These are phyloP conservation scores for Hydrolagus colliei DNA, from an alignment of 2,797 vertebrate genomes.

Conservation along the genomic window DNA sequence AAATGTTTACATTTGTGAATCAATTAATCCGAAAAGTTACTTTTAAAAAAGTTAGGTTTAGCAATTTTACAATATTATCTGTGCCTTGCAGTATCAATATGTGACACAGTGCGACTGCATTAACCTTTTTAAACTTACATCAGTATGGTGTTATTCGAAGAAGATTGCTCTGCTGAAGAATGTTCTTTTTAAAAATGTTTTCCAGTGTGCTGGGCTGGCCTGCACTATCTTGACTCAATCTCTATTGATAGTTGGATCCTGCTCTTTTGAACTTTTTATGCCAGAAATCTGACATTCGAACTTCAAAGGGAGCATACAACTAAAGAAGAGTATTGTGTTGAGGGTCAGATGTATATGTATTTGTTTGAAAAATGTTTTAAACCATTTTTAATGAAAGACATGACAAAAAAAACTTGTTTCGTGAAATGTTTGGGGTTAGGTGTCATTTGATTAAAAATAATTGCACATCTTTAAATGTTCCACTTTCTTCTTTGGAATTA, in stretches of 20 bases:
- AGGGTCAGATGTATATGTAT: background rate
- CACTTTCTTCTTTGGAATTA: too few relatives aligned
- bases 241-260: background rate
- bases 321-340: background rate
- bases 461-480: too few relatives aligned
- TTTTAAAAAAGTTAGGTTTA: too few relatives aligned
- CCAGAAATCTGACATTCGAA: background rate
- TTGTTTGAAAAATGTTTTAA: background rate
- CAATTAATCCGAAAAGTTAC: too few relatives aligned
- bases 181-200: background rate
- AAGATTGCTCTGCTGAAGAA: too few relatives aligned
- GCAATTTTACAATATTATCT: too few relatives aligned
- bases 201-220: background rate
- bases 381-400: background rate
- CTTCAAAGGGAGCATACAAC: background rate
- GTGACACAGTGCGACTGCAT: too few relatives aligned
- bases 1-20: too few relatives aligned
- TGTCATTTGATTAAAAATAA: too few relatives aligned
- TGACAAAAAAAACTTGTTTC: background rate
- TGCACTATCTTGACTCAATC: background rate
- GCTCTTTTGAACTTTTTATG: background rate
- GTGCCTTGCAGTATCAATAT: too few relatives aligned
- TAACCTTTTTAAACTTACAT: too few relatives aligned
- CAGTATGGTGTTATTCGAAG: too few relatives aligned
- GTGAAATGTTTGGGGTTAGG: background rate